These are phyloP conservation scores for Gerris lacustris DNA, from an alignment of 2,888 invertebrate genomes.

Conservation along the genomic window DNA sequence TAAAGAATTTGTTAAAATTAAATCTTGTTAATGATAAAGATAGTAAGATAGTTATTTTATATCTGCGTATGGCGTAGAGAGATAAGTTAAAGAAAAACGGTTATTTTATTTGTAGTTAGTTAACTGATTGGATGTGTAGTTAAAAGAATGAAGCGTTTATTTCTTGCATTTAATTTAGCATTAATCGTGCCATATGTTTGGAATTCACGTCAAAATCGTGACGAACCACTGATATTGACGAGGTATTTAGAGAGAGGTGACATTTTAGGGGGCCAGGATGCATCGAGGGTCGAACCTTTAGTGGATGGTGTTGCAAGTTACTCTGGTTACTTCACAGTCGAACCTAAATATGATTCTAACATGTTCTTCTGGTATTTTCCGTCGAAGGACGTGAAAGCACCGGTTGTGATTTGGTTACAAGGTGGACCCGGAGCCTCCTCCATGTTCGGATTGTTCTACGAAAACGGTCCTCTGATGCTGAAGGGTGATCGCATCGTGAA, in stretches of 20 bases:
- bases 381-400: constrained; percentile 36
- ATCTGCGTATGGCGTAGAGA: no score
- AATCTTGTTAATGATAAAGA: no score
- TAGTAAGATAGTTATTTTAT: no score
- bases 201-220: no score
- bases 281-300: constrained; percentile 26
- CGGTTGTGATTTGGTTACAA: constrained; percentile 46
- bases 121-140: no score
- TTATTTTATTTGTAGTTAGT: no score
- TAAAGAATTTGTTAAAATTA: no score
- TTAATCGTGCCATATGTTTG: neutral
- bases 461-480: constrained; percentile 44
- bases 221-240: no score
- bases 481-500: constrained; percentile 32
- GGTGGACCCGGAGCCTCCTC: constrained; percentile 48
- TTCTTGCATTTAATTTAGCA: neutral
- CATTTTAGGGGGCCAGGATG: constrained; percentile 44
- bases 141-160: no score
- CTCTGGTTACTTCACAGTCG: constrained; percentile 52
- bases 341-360: constrained; percentile 42
- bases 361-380: constrained; percentile 44
- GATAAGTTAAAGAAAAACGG: no score
- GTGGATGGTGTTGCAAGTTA: constrained; percentile 41
- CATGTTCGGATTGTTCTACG: constrained; percentile 45
- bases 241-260: no score